Base-by-base conservation (phyloP, 2,113 vertebrate genomes). In the Lepus americanus region DNA sequence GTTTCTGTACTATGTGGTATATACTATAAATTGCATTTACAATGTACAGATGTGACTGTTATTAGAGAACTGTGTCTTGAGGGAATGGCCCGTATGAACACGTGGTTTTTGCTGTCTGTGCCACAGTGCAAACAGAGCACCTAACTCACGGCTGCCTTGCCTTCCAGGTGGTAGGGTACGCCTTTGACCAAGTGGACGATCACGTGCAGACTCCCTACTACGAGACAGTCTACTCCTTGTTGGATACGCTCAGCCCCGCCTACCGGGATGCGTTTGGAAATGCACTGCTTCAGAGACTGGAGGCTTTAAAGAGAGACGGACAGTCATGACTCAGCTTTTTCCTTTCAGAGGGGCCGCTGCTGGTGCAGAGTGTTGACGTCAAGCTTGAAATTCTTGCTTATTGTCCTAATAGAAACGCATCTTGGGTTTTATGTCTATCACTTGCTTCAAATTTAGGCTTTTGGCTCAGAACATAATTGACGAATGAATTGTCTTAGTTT, bases 201-300 rank as follows among this genome's bases (percentile, higher is more conserved):
- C 98, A 98, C 51, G 80, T 99, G 93, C 98, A 98, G 96, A 98
- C 98, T 44, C 99, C 99, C 5, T 99, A 99, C 97, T 99, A 99
- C 2, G 99, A 99, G 97, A 99, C 99, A 3, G 98, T 99, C 95
- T 99, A 99, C 98, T 99, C 99, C 0, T 98, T 99, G 87, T 96
- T 99, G 98, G 99, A 99, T 93, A 99, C 98, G 0, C 98, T 99
- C 95, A 99, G 99, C 98, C 99, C 99, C 0, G 99, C 99, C 0
- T 99, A 99, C 98, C 99, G 99, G 94, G 99, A 99, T 85, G 99
- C 99, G 7, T 99, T 99, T 89, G 99, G 99, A 89, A 99, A 99
- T 4, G 99, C 99, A 19, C 97, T 99, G 19, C 99, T 99, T 61
- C 99, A 99, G 97, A 99, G 99, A 97, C 98, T 99, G 33, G 99